Evolutionary conservation across 1,140 invertebrate genomes (phyloP).

Genomic region (Ostrea denselamellosa): DNA sequence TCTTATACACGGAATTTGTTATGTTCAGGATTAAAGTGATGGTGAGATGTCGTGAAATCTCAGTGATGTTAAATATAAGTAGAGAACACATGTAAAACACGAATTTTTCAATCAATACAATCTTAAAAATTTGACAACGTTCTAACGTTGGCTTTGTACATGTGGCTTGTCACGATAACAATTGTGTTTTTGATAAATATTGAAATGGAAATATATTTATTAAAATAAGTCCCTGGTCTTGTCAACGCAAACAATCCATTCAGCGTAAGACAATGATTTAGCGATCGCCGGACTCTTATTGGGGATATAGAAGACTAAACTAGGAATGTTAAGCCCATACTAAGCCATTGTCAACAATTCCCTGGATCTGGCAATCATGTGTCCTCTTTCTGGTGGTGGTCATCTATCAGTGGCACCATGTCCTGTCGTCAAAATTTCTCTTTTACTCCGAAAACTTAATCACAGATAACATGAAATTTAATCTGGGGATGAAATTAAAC

Average conservation of each 20-base stretch:
- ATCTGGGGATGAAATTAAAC: slow-evolving; percentile 4
- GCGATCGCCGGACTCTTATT: slow-evolving; percentile 5
- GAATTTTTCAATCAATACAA: no score
- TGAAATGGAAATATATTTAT: not conserved
- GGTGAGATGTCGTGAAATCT: no score
- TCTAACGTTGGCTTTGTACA: not conserved
- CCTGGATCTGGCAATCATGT: not conserved
- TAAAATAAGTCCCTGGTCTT: not conserved
- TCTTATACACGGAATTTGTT: no score
- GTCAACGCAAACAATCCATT: not conserved
- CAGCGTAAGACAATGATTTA: slow-evolving; percentile 23
- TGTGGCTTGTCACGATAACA: not conserved
- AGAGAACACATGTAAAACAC: no score
- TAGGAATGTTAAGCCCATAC: not conserved
- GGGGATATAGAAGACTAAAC: not conserved
- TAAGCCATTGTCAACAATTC: slow-evolving; percentile 35
- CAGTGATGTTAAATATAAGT: no score
- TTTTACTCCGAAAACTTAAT: slow-evolving; percentile 1
- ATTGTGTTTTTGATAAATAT: not conserved
- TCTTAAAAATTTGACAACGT: no score
- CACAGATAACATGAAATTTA: not conserved
- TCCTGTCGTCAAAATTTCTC: not conserved
- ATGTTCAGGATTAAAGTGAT: no score
- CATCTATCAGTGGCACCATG: not conserved
- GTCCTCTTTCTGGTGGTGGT: not conserved